A percentile compares a stretch with the other conserved stretches of the same genome.
phyloP scores from a whole-genome alignment of 2,888 invertebrate species.

The Calameuta pallipes region DNA sequence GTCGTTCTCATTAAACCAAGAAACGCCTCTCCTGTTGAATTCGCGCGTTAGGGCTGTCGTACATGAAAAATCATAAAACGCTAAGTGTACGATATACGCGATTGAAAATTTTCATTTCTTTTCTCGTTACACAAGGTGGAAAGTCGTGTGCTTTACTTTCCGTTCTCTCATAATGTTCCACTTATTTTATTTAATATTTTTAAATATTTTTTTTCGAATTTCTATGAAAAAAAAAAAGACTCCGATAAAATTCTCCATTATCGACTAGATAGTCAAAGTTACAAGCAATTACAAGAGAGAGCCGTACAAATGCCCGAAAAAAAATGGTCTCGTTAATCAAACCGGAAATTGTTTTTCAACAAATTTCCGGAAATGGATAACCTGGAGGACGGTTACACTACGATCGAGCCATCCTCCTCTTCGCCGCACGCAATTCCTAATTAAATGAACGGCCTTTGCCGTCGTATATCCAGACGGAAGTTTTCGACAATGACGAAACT shows the following conservation, averaged over 20 bases:
- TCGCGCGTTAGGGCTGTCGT: neutral
- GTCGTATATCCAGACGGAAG: conserved; percentile 14
- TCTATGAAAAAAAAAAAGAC: no score
- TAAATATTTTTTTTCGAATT: no score
- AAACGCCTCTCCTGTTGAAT: neutral
- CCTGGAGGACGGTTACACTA: neutral
- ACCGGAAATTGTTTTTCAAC: conserved; percentile 15
- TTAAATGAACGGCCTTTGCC: conserved; percentile 38
- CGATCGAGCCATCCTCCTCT: neutral
- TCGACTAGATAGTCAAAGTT: neutral
- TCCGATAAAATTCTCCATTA: neutral
- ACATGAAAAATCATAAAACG: neutral
- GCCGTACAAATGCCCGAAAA: neutral
- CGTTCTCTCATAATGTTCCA: no score
- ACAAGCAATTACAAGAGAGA: neutral
- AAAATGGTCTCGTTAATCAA: neutral
- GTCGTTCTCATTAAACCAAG: neutral
- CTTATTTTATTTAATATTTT: no score
- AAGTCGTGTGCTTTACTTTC: no score
- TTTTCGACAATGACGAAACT: conserved; percentile 52
- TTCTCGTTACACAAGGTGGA: accelerated
- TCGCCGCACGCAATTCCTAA: conserved; percentile 17
- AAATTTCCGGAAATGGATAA: conserved; percentile 13
- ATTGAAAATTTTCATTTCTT: neutral
- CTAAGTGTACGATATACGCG: neutral